These are phyloP conservation scores for Bergia puertoricense DNA, from an alignment of 92 coral and sea anemone species.

Conservation along the genomic window DNA sequence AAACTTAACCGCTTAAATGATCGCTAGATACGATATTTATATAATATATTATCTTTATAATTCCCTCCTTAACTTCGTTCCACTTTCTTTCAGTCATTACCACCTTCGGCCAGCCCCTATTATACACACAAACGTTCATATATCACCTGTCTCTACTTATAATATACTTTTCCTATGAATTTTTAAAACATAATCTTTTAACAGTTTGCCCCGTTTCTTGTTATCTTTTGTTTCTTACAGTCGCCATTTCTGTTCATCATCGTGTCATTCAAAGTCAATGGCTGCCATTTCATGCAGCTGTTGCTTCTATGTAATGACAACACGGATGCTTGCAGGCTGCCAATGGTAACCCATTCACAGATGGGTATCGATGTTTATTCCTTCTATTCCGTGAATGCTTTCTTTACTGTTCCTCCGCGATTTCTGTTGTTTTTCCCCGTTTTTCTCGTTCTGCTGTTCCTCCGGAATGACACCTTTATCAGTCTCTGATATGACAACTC, in stretches of 20 bases:
- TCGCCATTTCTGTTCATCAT: no score
- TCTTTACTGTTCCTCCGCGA: slow-evolving; percentile 19
- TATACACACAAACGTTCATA: no score
- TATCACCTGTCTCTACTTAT: not conserved
- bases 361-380: not conserved
- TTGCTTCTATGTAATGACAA: not conserved
- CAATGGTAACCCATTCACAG: not conserved
- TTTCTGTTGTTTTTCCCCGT: not conserved
- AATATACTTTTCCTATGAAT: no score
- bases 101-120: not conserved
- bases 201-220: not conserved
- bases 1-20: not conserved
- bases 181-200: no score
- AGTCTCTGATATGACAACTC: slow-evolving; percentile 37
- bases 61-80: not conserved
- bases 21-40: not conserved
- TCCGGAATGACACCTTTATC: slow-evolving; percentile 7
- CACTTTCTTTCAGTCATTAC: not conserved
- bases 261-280: no score
- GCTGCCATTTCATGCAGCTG: not conserved
- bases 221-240: not conserved
- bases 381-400: slow-evolving; percentile 11
- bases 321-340: not conserved
- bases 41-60: not conserved
- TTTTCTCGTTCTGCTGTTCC: not conserved